Conservation (phyloP, 2,888 invertebrate genomes). For the Erannis defoliaria region DNA sequence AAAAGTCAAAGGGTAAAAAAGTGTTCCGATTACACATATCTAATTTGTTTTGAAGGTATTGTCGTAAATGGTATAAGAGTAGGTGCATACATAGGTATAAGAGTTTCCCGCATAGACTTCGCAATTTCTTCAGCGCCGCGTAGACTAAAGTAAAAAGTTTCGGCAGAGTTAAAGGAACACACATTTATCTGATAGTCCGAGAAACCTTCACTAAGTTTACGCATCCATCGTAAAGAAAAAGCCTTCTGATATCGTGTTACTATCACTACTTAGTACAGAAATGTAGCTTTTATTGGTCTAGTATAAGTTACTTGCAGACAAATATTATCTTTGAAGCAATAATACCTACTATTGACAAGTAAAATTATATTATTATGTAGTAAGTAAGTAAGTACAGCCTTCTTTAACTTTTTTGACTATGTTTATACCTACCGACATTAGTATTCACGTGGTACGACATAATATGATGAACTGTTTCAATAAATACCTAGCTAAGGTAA, state of each 20-base stretch:
- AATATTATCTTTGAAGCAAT: slow-evolving; percentile 25
- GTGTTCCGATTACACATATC: too few relatives aligned
- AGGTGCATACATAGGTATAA: too few relatives aligned
- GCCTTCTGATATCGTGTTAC: slow-evolving; percentile 28
- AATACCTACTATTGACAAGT: slow-evolving; percentile 3
- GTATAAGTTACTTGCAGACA: slow-evolving; percentile 15
- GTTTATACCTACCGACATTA: too few relatives aligned
- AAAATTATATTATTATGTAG: not conserved
- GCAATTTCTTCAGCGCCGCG: not conserved
- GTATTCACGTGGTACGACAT: too few relatives aligned
- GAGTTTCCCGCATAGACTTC: slow-evolving; percentile 16
- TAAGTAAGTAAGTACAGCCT: too few relatives aligned
- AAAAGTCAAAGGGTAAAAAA: too few relatives aligned
- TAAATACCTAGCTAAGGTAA: slow-evolving; percentile 22
- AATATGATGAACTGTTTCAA: slow-evolving; percentile 11
- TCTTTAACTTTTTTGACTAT: too few relatives aligned
- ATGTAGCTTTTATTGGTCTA: slow-evolving; percentile 15
- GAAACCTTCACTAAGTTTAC: slow-evolving; percentile 25
- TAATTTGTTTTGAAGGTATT: not conserved
- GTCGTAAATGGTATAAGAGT: not conserved
- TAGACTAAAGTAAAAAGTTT: slow-evolving; percentile 27
- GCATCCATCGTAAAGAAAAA: slow-evolving; percentile 29
- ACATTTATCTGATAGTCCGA: slow-evolving; percentile 33
- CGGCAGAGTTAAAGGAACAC: slow-evolving; percentile 23
- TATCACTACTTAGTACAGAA: slow-evolving; percentile 26